Conservation (phyloP, 2,797 vertebrate genomes). For the Neosalanx taihuensis region DNA sequence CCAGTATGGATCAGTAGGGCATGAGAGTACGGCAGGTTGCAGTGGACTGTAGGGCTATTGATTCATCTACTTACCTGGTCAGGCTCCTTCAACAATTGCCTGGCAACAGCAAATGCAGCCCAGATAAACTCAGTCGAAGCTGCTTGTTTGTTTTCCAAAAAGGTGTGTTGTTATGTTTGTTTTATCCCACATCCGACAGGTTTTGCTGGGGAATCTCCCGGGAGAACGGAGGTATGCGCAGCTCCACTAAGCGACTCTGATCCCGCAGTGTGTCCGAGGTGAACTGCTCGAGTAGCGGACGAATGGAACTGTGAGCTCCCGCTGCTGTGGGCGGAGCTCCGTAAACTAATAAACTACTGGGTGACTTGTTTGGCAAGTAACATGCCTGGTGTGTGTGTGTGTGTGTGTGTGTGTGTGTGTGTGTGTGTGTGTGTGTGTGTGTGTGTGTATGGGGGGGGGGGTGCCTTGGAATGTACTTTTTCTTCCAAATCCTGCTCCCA, state of each 20-base stretch:
- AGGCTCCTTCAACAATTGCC: constrained; percentile 50
- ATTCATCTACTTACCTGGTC: constrained; percentile 63
- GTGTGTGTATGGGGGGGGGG: too few species aligned
- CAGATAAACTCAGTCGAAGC: constrained; percentile 7
- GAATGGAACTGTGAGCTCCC: constrained; percentile 51
- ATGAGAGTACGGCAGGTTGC: not conserved
- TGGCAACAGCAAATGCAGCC: constrained; percentile 53
- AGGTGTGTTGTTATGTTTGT: constrained; percentile 8
- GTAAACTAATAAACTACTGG: constrained; percentile 4
- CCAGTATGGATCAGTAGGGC: not conserved
- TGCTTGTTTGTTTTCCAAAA: not conserved
- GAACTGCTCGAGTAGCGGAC: constrained; percentile 37
- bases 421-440: too few species aligned
- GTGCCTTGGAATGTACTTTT: too few species aligned
- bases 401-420: too few species aligned
- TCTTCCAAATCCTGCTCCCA: too few species aligned
- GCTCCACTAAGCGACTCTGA: constrained; percentile 28
- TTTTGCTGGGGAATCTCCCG: constrained; percentile 4
- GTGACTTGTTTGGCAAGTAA: not conserved
- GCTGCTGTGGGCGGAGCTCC: constrained; percentile 61
- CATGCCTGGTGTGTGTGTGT: not conserved
- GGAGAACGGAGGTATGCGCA: constrained; percentile 6
- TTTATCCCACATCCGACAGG: constrained; percentile 34
- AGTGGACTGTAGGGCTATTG: not conserved
- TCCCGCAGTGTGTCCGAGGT: constrained; percentile 40